Percentiles rank a stretch among this genome's conserved stretches.
Conservation (phyloP, 2,113 vertebrate genomes). For the Dryoscopus gambensis region DNA sequence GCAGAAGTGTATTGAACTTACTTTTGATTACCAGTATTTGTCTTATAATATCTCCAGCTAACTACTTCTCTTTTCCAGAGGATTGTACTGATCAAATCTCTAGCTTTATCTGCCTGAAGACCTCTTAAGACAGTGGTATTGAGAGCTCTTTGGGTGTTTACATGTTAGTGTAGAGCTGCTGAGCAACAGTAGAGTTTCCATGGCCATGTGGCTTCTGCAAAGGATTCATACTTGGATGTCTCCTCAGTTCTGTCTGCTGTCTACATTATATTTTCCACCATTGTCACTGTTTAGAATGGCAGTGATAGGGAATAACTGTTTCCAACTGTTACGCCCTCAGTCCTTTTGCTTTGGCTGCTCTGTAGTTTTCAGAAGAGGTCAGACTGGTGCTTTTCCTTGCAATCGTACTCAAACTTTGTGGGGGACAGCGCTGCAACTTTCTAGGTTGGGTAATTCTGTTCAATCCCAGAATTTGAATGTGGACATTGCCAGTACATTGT, state of each 20-base stretch:
- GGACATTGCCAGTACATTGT: neutral
- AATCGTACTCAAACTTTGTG: neutral
- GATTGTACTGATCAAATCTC: neutral
- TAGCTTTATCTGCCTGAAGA: neutral
- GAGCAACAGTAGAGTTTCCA: neutral
- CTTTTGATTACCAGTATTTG: neutral
- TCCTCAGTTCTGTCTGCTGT: neutral
- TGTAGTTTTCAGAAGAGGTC: neutral
- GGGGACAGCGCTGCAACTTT: neutral
- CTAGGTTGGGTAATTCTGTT: neutral
- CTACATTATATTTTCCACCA: neutral
- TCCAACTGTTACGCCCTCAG: neutral
- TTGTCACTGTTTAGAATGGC: neutral
- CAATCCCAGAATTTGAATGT: neutral
- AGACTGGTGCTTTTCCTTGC: neutral
- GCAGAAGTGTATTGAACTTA: neutral
- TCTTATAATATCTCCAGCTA: neutral
- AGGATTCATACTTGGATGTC: neutral
- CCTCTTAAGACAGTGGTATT: neutral
- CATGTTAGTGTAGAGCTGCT: neutral
- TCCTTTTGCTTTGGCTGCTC: neutral
- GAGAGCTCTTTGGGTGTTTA: neutral
- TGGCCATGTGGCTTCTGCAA: neutral
- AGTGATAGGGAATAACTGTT: neutral
- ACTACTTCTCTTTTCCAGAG: neutral